Conservation (phyloP, 2,888 invertebrate genomes). For the Patella pellucida region DNA sequence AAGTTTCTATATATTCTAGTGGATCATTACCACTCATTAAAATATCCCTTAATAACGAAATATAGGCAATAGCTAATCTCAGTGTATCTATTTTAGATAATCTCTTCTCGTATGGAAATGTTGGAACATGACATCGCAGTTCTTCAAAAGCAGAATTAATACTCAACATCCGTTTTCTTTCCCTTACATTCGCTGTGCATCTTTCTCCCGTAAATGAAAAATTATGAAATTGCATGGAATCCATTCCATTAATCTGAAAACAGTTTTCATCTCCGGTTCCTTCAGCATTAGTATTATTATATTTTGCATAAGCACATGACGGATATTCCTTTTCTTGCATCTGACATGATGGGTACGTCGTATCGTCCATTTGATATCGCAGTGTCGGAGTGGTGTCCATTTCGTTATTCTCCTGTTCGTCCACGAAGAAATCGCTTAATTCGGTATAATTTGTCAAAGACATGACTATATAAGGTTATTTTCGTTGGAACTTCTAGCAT, state of each 20-base stretch:
- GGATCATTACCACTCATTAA: conserved; percentile 89
- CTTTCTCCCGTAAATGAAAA: conserved; percentile 73
- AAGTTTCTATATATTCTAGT: conserved; percentile 84
- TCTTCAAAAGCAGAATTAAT: conserved; percentile 94
- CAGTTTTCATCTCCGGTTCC: not conserved
- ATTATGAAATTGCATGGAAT: not conserved
- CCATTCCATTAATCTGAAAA: not conserved
- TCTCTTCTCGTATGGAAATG: conserved; percentile 98
- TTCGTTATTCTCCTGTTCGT: not conserved
- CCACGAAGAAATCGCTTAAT: not conserved
- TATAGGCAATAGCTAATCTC: conserved; percentile 96
- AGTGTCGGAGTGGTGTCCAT: not conserved
- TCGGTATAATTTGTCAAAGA: not conserved
- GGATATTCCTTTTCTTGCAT: conserved; percentile 1
- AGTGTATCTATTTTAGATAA: conserved; percentile 98
- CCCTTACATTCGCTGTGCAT: conserved; percentile 93
- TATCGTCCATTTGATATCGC: not conserved
- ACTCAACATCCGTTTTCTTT: conserved; percentile 98
- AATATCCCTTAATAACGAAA: conserved; percentile 81
- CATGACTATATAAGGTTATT: no score
- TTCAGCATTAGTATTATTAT: not conserved
- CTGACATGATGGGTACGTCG: not conserved
- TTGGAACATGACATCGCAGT: conserved; percentile 96
- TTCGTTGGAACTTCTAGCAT: no score
- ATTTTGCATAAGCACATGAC: not conserved